Evolutionary conservation across 92 coral and sea anemone genomes (phyloP).

Genomic region (Montipora capitata): DNA sequence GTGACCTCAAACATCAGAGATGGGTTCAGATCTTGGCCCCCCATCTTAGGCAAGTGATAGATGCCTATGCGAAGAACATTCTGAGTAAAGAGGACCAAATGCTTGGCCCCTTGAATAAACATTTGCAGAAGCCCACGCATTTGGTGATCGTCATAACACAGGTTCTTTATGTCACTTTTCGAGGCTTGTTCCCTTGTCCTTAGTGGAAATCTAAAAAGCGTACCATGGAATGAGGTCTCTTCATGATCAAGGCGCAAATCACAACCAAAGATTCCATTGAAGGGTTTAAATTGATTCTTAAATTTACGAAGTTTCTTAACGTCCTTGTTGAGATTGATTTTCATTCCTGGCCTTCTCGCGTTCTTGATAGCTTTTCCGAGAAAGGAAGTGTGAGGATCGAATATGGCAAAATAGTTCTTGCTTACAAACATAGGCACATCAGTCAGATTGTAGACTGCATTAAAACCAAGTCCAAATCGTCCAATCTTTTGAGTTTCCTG

Average conservation of each 20-base stretch:
- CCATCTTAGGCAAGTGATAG: conserved; percentile 52
- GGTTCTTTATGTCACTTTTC: conserved; percentile 81
- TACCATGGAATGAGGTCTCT: conserved; percentile 70
- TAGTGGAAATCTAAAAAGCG: conserved; percentile 84
- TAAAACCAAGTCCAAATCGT: conserved; percentile 96
- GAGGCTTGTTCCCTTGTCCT: conserved; percentile 74
- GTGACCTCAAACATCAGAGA: conserved; percentile 4
- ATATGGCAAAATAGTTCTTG: conserved; percentile 66
- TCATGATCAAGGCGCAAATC: conserved; percentile 50
- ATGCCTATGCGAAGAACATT: conserved; percentile 79
- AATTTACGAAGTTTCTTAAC: conserved; percentile 64
- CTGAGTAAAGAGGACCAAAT: conserved; percentile 89
- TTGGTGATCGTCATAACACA: conserved; percentile 72
- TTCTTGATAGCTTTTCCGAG: conserved; percentile 82
- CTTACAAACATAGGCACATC: conserved; percentile 95
- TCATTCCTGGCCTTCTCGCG: conserved; percentile 84
- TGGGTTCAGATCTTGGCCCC: conserved; percentile 3
- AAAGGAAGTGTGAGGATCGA: conserved; percentile 90
- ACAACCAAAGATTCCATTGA: conserved; percentile 83
- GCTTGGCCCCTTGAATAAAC: conserved; percentile 73
- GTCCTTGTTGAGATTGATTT: conserved; percentile 67
- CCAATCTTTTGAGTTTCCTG: conserved; percentile 89
- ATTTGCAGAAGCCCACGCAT: conserved; percentile 72
- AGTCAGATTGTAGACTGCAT: conserved; percentile 93
- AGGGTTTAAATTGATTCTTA: conserved; percentile 82